Base-by-base conservation (phyloP, 2,888 invertebrate genomes). In the Drosophila paracracens region DNA sequence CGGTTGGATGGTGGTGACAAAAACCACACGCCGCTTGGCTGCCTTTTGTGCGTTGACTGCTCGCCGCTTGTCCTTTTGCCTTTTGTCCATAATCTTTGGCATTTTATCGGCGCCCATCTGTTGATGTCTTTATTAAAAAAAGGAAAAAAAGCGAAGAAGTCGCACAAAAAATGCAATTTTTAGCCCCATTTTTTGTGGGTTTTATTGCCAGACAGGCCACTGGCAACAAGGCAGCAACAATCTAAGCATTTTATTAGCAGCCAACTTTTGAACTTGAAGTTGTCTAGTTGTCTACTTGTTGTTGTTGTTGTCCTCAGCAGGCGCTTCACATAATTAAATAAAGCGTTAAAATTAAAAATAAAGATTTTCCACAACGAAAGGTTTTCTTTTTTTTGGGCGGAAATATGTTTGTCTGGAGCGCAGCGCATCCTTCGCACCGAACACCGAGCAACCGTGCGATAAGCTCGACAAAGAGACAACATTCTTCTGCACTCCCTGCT, bases 281-380 rank as follows among this genome's bases (percentile, higher is more conserved):
- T 78, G 81, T 82, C 82, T 84, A 70, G 64, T 46, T 46, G 46
- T n/a, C 29, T 40, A 31, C 29, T 66, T 69, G 66, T 77, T 72
- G 83, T 62, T 79, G 75, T 77, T 79, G 67, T 78, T 64, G 68
- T 63, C 71, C 81, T 76, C 79, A 68, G 70, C 82, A 66, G 79
- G 78, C 76, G 76, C 79, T 81, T 82, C 81, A 90, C 88, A 90
- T 90, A 90, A 90, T 90, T 90, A 90, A 91, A 90, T 90, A 91
- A 90, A 90, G 89, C 91, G 90, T 90, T 91, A 88, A 91, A 90
- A 90, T 90, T 90, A 91, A 90, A 91, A 88, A 83, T 85, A 77
- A 84, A 84, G 89, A 82, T 85, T 89, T 82, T 84, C 70, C 74
- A 83, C 64, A 74, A 51, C 57, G 57, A 67, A 79, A 71, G 48